Base-by-base conservation (phyloP, 2,113 vertebrate species). In the Rhombomys opimus region DNA sequence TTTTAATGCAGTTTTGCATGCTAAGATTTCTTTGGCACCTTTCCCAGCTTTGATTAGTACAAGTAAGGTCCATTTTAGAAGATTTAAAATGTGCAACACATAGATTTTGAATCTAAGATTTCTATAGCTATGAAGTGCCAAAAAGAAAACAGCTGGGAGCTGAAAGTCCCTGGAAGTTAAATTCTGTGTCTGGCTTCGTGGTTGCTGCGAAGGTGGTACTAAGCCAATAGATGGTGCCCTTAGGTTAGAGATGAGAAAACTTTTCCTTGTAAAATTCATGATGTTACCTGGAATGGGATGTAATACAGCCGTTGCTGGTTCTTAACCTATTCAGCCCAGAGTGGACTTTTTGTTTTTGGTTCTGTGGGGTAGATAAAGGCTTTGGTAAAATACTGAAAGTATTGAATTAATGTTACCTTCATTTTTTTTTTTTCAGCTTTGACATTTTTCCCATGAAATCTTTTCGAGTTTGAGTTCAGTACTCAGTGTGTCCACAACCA, bases 161-260 rank as follows among this genome's bases (percentile, higher is more conserved):
- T 38, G n/a, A 65, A 87, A 59, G 50, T 57, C n/a, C 9, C 0
- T 52, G 57, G 63, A 91, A 91, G 68, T 54, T 68, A 20, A 59
- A 35, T 85, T 7, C 41, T 38, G 70, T 35, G 9, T 76, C 20
- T 72, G 1, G 87, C n/a, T 93, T 70, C 27, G 32, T 95, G 32
- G 7, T 76, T 87, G 41, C 22, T 98, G 97, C 95, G 97, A 93
- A 96, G 61, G 57, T 94, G 94, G 87, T 93, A n/a, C 61, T 50
- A 96, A 95, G 89, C 98, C 98, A 94, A 97, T 97, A 98, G 98
- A 97, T 98, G 98, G 98, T 98, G 98, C 98, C 97, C 12, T 93
- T 95, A 89, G 80, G 93, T 97, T 91, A 89, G 91, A 93, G 97
- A 97, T 22, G 95, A 95, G 77, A 61, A 85, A n/a, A 76, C 65